A percentile compares a stretch with the other conserved stretches of the same genome.
These are phyloP conservation scores for Mormyrus proboscirostris DNA, from an alignment of 2,797 vertebrate species.

Conservation along the genomic window DNA sequence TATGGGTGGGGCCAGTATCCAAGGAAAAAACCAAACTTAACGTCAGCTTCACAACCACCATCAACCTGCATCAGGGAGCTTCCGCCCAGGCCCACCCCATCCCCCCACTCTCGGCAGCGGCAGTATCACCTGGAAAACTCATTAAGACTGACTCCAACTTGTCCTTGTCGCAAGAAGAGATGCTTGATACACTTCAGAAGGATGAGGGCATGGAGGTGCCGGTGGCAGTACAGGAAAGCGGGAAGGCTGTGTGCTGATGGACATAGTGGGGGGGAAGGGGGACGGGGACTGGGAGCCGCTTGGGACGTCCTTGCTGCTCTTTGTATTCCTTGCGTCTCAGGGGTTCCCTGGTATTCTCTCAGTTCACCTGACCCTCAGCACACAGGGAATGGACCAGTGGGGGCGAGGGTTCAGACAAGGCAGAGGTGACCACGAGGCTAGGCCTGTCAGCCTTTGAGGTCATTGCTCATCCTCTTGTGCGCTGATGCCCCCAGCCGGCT, in stretches of 20 bases:
- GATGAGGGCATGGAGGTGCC: slow-evolving; percentile 53
- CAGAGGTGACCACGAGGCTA: not conserved
- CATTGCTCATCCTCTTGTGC: not conserved
- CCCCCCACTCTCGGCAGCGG: slow-evolving; percentile 25
- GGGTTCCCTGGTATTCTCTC: not conserved
- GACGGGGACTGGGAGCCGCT: not conserved
- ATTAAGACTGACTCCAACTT: slow-evolving; percentile 32
- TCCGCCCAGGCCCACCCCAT: slow-evolving; percentile 29
- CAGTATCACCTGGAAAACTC: slow-evolving; percentile 20
- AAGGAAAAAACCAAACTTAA: slow-evolving; percentile 48
- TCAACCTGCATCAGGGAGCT: slow-evolving; percentile 34
- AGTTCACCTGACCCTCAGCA: not conserved
- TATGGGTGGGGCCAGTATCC: slow-evolving; percentile 25
- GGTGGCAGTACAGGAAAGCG: slow-evolving; percentile 52
- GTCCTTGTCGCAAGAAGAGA: slow-evolving; percentile 54
- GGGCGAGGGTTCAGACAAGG: not conserved
- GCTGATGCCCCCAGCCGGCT: not conserved
- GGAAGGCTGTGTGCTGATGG: slow-evolving; percentile 24
- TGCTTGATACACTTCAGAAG: slow-evolving; percentile 50
- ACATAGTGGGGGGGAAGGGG: not conserved
- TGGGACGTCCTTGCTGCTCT: not conserved
- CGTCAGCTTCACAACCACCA: slow-evolving; percentile 36
- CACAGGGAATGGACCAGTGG: not conserved
- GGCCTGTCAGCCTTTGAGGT: not conserved
- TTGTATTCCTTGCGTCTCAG: not conserved